These are phyloP conservation scores for Sceliomorpha sp. DNA, from an alignment of 2,888 invertebrate species.

Conservation along the genomic window DNA sequence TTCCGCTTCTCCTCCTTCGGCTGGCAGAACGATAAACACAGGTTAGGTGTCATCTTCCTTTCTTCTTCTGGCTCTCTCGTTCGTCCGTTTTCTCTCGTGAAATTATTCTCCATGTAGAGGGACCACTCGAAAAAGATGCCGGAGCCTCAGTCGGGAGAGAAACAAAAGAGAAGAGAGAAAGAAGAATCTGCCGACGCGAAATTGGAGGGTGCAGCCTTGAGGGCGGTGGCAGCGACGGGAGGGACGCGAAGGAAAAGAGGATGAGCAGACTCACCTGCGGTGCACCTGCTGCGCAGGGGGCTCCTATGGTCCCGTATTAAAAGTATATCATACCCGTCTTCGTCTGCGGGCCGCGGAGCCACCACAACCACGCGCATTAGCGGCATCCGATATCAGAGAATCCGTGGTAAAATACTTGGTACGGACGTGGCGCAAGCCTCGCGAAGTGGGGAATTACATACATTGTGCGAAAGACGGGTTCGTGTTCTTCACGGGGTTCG, in stretches of 20 bases:
- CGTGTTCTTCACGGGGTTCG: too few relatives aligned
- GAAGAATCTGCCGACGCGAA: constrained; percentile 45
- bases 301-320: constrained; percentile 61
- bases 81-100: constrained; percentile 37
- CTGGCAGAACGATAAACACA: constrained; percentile 39
- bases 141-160: too few relatives aligned
- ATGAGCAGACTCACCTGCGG: constrained; percentile 77
- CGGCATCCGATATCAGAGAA: constrained; percentile 40
- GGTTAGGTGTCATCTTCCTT: constrained; percentile 31
- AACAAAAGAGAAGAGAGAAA: constrained; percentile 38
- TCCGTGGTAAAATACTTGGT: constrained; percentile 22
- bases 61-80: constrained; percentile 46
- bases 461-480: too few relatives aligned
- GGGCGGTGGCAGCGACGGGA: constrained; percentile 62
- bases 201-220: constrained; percentile 56
- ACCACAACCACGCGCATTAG: constrained; percentile 26
- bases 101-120: constrained; percentile 17
- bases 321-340: constrained; percentile 49
- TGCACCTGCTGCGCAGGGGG: constrained; percentile 80
- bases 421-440: constrained; percentile 10
- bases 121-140: too few relatives aligned
- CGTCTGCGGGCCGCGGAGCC: constrained; percentile 22
- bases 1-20: constrained; percentile 13
- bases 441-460: background rate
- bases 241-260: constrained; percentile 61